Conservation (phyloP, 1,140 invertebrate species). For the Nasonia vitripennis region DNA sequence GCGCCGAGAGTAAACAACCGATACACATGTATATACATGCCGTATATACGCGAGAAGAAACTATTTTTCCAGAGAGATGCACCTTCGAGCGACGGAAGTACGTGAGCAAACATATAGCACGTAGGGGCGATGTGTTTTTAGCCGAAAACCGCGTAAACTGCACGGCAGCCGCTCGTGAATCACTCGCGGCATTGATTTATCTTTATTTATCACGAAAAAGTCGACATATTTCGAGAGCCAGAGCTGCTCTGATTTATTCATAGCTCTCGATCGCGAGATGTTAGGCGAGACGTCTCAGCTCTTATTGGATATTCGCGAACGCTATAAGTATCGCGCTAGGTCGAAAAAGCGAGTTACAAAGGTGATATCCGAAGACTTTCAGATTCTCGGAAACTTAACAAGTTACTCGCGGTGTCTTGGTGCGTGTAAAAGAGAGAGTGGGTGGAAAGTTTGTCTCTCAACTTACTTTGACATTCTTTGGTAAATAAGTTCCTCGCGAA, state of each 20-base stretch:
- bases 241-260: slow-evolving; percentile 13
- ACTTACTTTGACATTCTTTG: slow-evolving; percentile 41
- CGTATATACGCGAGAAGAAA: slow-evolving; percentile 5
- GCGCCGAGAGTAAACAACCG: slow-evolving; percentile 64
- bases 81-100: slow-evolving; percentile 24
- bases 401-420: slow-evolving; percentile 10
- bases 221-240: neutral
- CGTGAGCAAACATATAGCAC: slow-evolving; percentile 32
- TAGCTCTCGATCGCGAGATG: neutral
- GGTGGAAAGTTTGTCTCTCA: slow-evolving; percentile 19
- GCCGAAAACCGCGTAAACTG: neutral
- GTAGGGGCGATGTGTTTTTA: slow-evolving; percentile 41
- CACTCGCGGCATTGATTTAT: slow-evolving; percentile 37
- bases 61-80: slow-evolving; percentile 39
- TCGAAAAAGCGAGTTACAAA: slow-evolving; percentile 11
- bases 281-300: no score
- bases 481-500: slow-evolving; percentile 36
- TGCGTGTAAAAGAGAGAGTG: neutral
- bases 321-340: neutral
- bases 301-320: no score
- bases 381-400: slow-evolving; percentile 37
- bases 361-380: slow-evolving; percentile 29
- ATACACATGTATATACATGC: slow-evolving; percentile 55
- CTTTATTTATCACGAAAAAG: slow-evolving; percentile 16
- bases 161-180: slow-evolving; percentile 15